Evolutionary conservation across 2,888 invertebrate genomes (phyloP).

Genomic region (Deladenus siricidicola): DNA sequence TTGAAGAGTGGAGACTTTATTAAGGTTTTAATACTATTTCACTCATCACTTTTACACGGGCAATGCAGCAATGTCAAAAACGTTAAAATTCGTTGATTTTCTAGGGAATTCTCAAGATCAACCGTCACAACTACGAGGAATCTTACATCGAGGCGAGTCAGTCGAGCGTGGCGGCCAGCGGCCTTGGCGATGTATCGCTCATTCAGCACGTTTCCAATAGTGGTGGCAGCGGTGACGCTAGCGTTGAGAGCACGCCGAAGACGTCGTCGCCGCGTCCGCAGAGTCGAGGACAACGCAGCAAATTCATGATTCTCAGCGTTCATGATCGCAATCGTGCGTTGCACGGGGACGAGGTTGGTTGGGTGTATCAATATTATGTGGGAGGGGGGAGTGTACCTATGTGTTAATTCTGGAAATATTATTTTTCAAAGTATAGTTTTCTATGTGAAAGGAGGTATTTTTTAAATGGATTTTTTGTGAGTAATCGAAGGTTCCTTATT

Average conservation of each 20-base stretch:
- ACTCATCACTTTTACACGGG: too few species aligned
- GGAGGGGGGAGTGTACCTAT: too few species aligned
- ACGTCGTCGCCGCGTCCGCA: background rate
- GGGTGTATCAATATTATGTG: too few species aligned
- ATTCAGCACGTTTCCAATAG: background rate
- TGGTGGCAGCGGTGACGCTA: background rate
- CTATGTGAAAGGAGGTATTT: too few species aligned
- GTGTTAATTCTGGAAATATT: too few species aligned
- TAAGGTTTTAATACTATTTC: constrained; percentile 2
- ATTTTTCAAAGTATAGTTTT: too few species aligned
- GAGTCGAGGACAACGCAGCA: constrained; percentile 54
- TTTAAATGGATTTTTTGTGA: too few species aligned
- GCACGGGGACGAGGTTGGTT: constrained; percentile 73
- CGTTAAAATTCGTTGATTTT: background rate
- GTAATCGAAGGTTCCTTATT: too few species aligned
- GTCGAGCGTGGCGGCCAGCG: background rate
- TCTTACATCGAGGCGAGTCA: background rate
- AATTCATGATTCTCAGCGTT: constrained; percentile 64
- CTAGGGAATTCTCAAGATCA: background rate
- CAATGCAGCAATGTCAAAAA: too few species aligned
- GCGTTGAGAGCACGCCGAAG: background rate
- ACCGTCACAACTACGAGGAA: background rate
- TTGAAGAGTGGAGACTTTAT: constrained; percentile 1
- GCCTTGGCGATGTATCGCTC: background rate
- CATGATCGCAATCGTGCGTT: constrained; percentile 71